Conservation (phyloP, 2,888 invertebrate species). For the Tipula unca region DNA sequence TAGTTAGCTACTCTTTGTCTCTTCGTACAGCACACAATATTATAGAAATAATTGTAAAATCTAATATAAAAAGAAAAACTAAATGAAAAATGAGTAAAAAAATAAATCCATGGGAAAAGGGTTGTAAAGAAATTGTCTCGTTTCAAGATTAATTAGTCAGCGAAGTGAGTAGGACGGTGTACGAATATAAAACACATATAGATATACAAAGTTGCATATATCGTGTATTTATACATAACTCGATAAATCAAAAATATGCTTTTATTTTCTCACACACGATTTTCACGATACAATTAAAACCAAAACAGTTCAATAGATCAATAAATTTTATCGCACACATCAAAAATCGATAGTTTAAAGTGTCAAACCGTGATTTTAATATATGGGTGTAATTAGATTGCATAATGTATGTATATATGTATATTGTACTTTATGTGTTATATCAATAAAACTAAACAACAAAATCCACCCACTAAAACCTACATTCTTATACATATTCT, state of each 20-base stretch:
- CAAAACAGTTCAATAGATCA: background rate
- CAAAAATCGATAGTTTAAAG: slow-evolving; percentile 8
- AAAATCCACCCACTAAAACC: background rate
- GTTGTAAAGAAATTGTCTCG: background rate
- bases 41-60: background rate
- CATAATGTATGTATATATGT: background rate
- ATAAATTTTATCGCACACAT: slow-evolving; percentile 14
- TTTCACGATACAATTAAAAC: background rate
- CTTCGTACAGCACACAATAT: background rate
- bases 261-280: background rate
- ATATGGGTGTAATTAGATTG: slow-evolving; percentile 1
- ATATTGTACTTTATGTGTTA: background rate
- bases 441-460: background rate
- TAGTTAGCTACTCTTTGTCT: background rate
- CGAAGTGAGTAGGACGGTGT: background rate
- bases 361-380: slow-evolving; percentile 14
- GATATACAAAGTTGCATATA: background rate
- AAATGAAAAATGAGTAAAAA: background rate
- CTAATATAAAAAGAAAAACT: background rate
- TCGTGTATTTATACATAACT: too few relatives aligned
- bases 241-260: background rate
- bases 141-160: background rate
- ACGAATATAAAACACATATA: background rate
- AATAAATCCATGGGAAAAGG: background rate
- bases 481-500: background rate